Conservation (phyloP, 2,888 invertebrate genomes). For the Hirudinaria manillensis region DNA sequence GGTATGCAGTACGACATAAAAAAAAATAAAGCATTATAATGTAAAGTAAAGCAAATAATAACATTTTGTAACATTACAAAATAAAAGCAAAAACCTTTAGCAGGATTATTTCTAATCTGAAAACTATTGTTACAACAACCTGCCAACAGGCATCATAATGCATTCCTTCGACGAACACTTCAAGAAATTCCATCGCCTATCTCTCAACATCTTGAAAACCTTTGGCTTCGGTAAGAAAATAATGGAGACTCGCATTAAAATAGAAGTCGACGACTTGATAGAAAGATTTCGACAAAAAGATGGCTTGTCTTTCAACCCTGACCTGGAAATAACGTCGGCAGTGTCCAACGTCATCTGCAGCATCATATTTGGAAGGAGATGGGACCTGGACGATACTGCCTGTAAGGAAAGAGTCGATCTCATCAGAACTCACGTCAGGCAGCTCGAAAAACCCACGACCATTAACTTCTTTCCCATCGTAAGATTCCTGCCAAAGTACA, state of each 20-base stretch:
- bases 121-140: neutral
- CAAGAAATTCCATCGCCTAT: constrained; percentile 14
- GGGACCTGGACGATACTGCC: neutral
- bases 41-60: too few species aligned
- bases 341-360: constrained; percentile 11
- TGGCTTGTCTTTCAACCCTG: constrained; percentile 26
- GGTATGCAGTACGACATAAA: constrained; percentile 5
- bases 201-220: constrained; percentile 9
- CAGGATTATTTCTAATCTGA: too few species aligned
- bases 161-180: neutral
- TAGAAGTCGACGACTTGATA: constrained; percentile 22
- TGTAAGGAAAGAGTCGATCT: neutral
- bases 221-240: constrained; percentile 20
- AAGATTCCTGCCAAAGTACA: constrained; percentile 10
- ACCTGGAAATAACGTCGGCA: neutral
- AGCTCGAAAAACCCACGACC: neutral
- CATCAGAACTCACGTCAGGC: neutral
- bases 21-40: too few species aligned
- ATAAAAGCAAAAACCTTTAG: too few species aligned
- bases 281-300: neutral
- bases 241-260: constrained; percentile 16
- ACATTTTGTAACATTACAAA: too few species aligned
- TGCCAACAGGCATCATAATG: neutral
- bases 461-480: constrained; percentile 19
- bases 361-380: constrained; percentile 13